Evolutionary conservation across 2,113 vertebrate species (phyloP).

Genomic region (Pao palembangensis): DNA sequence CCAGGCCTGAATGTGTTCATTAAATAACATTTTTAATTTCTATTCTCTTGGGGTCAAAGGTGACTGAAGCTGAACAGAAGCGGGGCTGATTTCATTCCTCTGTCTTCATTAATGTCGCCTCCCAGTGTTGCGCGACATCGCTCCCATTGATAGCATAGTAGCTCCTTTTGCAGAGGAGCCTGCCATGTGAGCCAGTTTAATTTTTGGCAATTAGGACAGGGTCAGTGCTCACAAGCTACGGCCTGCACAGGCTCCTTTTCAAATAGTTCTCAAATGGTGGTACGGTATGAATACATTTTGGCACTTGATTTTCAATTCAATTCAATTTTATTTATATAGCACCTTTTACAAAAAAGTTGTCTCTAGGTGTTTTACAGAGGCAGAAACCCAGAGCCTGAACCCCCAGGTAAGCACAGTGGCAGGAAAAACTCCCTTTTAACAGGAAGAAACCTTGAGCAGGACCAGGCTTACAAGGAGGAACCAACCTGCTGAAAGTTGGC

Average conservation of each 20-base stretch:
- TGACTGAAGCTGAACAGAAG: constrained; percentile 11
- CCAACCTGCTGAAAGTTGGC: too few species aligned
- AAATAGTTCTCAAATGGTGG: too few species aligned
- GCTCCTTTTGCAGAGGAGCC: constrained; percentile 11
- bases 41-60: constrained; percentile 39
- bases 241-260: neutral
- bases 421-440: too few species aligned
- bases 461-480: too few species aligned
- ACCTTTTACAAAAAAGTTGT: too few species aligned
- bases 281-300: too few species aligned
- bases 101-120: constrained; percentile 38
- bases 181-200: constrained; percentile 21
- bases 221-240: constrained; percentile 6
- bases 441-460: too few species aligned
- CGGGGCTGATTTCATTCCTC: constrained; percentile 9
- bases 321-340: too few species aligned
- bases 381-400: too few species aligned
- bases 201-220: constrained; percentile 12
- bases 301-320: too few species aligned
- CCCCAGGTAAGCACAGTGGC: too few species aligned
- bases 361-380: too few species aligned
- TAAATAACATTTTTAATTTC: constrained; percentile 27
- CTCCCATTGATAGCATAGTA: constrained; percentile 27
- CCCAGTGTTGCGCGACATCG: constrained; percentile 18
- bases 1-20: constrained; percentile 24